Percentiles rank a stretch among this genome's conserved stretches.
These are phyloP conservation scores for Chorisops tibialis DNA, from an alignment of 2,888 invertebrate genomes.

Conservation along the genomic window DNA sequence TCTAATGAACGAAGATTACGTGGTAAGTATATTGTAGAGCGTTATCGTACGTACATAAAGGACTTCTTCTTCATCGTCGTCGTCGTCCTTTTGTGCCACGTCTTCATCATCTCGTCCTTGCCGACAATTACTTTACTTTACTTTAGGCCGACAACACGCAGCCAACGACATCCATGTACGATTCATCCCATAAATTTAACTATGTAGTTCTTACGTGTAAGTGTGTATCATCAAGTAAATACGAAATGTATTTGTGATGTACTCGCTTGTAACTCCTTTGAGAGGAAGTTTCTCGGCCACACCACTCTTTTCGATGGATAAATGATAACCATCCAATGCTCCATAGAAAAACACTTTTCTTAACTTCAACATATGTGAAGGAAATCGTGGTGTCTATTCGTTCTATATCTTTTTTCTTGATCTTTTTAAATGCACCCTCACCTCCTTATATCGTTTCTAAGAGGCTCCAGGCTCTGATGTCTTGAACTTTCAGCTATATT, in stretches of 20 bases:
- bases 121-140: slow-evolving; percentile 11
- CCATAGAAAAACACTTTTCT: too few species aligned
- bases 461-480: neutral
- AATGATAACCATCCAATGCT: too few species aligned
- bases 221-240: slow-evolving; percentile 6
- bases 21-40: slow-evolving; percentile 31
- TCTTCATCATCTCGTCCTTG: slow-evolving; percentile 5
- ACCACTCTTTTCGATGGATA: too few species aligned
- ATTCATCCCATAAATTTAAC: neutral
- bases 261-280: neutral
- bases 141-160: too few species aligned
- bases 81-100: neutral
- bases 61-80: neutral
- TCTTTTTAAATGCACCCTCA: too few species aligned
- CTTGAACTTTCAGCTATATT: slow-evolving; percentile 21
- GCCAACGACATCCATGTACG: too few species aligned
- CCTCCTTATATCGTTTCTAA: neutral
- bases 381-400: too few species aligned
- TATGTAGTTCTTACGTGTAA: slow-evolving; percentile 8
- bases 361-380: too few species aligned
- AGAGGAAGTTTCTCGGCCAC: too few species aligned
- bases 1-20: slow-evolving; percentile 33
- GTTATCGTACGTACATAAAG: slow-evolving; percentile 16
- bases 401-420: slow-evolving; percentile 5
- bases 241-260: slow-evolving; percentile 4